phyloP scores from a whole-genome alignment of 2,797 vertebrate genomes.

The Myotis daubentonii region DNA sequence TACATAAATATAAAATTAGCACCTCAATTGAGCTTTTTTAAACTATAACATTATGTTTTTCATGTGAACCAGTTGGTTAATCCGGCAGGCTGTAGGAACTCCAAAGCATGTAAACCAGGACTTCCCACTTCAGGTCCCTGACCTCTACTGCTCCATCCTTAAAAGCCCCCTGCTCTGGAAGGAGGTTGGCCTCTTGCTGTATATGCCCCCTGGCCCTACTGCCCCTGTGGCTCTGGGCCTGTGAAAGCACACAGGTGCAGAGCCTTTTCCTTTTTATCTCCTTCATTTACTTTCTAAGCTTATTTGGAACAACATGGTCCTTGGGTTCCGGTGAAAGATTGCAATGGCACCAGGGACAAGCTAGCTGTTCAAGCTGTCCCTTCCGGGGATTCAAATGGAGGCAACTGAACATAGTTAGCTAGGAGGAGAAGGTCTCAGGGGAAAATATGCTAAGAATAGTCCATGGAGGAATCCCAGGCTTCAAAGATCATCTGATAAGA shows the following conservation, averaged over 20 bases:
- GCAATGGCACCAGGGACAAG: neutral
- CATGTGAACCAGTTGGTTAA: neutral
- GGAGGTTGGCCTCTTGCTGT: neutral
- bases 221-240: neutral
- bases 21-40: neutral
- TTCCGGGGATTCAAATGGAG: neutral
- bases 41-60: neutral
- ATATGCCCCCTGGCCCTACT: neutral
- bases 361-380: neutral
- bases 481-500: neutral
- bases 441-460: neutral
- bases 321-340: neutral
- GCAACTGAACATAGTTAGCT: neutral
- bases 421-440: neutral
- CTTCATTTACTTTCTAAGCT: neutral
- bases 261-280: too few relatives aligned
- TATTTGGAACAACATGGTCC: neutral
- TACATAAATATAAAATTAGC: neutral
- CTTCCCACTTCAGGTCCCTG: too few relatives aligned
- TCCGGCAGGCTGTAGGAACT: neutral
- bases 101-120: neutral
- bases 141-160: neutral
- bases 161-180: neutral
- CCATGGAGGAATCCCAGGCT: neutral
- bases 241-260: neutral